Percentiles rank a stretch among this genome's conserved stretches.
These are phyloP conservation scores for Amblyjoppa proteus DNA, from an alignment of 2,888 invertebrate species.

Conservation along the genomic window DNA sequence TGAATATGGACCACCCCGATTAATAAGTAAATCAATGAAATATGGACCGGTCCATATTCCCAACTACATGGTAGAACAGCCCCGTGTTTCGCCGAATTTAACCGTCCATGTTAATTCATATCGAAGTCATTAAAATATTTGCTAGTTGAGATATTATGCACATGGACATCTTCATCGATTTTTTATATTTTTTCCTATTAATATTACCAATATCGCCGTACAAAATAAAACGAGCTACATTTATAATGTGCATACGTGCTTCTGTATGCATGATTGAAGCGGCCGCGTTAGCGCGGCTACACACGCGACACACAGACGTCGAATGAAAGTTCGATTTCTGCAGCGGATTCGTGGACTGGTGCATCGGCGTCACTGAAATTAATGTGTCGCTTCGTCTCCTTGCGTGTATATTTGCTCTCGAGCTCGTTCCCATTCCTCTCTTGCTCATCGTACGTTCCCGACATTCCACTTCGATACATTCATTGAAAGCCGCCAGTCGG, in stretches of 20 bases:
- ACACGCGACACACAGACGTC: not conserved
- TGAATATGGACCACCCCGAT: no score
- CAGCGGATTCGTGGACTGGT: conserved; percentile 41
- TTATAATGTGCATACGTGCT: not conserved
- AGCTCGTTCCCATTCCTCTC: conserved; percentile 9
- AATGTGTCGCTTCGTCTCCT: conserved; percentile 40
- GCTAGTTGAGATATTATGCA: no score
- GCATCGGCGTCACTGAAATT: conserved; percentile 40
- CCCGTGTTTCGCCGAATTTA: no score
- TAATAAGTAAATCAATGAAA: no score
- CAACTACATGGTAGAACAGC: no score
- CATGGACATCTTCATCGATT: no score
- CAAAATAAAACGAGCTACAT: no score
- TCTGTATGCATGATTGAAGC: not conserved
- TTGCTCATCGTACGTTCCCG: conserved; percentile 43
- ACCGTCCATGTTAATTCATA: no score
- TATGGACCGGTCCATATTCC: no score
- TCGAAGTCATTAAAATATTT: no score
- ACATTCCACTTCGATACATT: conserved; percentile 59
- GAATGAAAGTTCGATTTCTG: conserved; percentile 47
- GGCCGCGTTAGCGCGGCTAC: not conserved
- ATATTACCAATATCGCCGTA: no score
- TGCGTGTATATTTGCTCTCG: conserved; percentile 35
- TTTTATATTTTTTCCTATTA: no score
- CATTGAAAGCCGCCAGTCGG: conserved; percentile 50